Evolutionary conservation across 2,113 vertebrate genomes (phyloP), one percentile per base, ranked within the genome.

Genomic region (Anas platyrhynchos): DNA sequence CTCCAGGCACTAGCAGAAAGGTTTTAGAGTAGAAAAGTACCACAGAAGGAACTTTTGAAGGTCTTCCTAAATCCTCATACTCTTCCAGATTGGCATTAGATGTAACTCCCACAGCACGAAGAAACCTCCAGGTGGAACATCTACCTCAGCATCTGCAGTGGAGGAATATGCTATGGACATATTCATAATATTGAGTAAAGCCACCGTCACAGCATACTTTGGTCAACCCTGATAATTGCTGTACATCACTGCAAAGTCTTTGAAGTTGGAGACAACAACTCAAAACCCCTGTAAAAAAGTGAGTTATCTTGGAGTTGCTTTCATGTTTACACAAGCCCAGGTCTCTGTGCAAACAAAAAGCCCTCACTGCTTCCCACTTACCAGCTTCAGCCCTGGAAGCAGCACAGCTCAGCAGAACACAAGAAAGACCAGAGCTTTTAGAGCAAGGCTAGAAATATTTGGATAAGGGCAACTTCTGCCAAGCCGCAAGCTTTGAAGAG

Each of bases 371-470:
- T 71, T 67, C 36, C n/a, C 25, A 46, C 55, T 81, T 31, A 26
- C 18, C 56, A 62, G 34, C 67, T 88, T 55, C 44, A 65, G 63
- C 29, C 21, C 44, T n/a, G 34, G 14, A 63, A 86, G 16, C n/a
- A 88, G 54, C 34, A 75, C 14, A 86, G 55, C 48, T 83, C 52
- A 83, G 69, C 34, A 68, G 52, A 82, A 52, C 27, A 55, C 27
- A 17, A 32, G 54, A 63, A 52, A 0, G 0, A 16, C 17, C 2
- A 7, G 0, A 0, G 11, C 18, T 41, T 38, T 55, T 43, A 0
- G 1, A 78, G 17, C 81, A 81, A 46, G 5, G 17, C 26, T 12
- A 78, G 41, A 81, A 81, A 63, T 81, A 86, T 6, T 16, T 77
- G 63, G n/a, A 29, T 46, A 89, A 61, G 20, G 34, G n/a, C 38